phyloP scores from a whole-genome alignment of 1,140 invertebrate species.

The Stratiolaelaps scimitus region DNA sequence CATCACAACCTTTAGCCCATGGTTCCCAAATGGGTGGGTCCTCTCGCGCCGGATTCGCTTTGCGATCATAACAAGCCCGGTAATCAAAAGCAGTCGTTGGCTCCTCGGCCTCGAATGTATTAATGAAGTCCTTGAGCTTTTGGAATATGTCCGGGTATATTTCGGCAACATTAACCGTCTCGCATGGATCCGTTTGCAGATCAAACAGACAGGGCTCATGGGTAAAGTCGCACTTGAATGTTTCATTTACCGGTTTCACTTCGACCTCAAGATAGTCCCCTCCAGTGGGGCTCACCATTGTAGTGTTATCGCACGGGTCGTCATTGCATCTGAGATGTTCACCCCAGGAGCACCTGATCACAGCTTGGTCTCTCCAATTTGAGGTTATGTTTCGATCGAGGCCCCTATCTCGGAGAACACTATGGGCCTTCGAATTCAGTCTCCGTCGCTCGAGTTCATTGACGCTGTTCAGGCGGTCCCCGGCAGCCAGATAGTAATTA shows the following conservation, averaged over 20 bases:
- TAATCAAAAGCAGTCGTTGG: neutral
- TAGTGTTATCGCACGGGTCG: neutral
- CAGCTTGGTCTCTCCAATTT: slow-evolving; percentile 7
- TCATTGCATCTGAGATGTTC: neutral
- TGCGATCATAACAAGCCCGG: neutral
- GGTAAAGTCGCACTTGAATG: slow-evolving; percentile 37
- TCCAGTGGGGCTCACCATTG: no score
- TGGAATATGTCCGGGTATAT: neutral
- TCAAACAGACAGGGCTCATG: slow-evolving; percentile 40
- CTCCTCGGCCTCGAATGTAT: neutral
- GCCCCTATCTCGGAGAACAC: neutral
- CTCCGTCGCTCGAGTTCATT: neutral
- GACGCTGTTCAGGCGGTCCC: neutral
- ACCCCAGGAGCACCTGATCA: slow-evolving; percentile 21
- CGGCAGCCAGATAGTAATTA: neutral
- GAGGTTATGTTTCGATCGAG: neutral
- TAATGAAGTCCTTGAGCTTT: neutral
- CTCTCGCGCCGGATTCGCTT: neutral
- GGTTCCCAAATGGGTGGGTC: slow-evolving; percentile 7
- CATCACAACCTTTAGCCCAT: neutral
- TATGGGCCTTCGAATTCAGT: neutral
- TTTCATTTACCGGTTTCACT: slow-evolving; percentile 30
- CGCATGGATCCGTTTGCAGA: slow-evolving; percentile 41
- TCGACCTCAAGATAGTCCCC: neutral
- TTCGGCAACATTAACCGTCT: slow-evolving; percentile 40